phyloP scores from a whole-genome alignment of 2,113 vertebrate species.

The Ageneiosus marmoratus region DNA sequence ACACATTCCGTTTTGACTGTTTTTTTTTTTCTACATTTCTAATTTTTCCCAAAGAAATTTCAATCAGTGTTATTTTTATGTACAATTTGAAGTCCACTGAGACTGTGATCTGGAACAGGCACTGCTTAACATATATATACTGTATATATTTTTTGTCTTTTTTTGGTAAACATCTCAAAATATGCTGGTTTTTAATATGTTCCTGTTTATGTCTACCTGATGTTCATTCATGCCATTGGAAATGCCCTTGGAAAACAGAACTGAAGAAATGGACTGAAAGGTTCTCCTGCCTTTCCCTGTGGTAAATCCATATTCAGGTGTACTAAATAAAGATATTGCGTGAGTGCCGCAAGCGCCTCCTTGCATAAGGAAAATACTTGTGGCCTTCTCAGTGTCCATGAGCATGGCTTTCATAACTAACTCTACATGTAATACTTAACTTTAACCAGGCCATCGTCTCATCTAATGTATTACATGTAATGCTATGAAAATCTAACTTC shows the following conservation, averaged over 20 bases:
- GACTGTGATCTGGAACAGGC: conserved; percentile 98
- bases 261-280: conserved; percentile 71
- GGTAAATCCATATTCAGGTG: conserved; percentile 82
- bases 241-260: conserved; percentile 88
- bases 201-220: conserved; percentile 89
- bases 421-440: conserved; percentile 33
- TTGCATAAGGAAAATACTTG: conserved; percentile 65
- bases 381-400: conserved; percentile 42
- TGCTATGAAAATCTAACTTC: conserved; percentile 35
- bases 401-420: conserved; percentile 45
- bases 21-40: conserved; percentile 59
- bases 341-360: conserved; percentile 85
- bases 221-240: conserved; percentile 88
- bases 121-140: conserved; percentile 81
- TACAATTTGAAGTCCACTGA: conserved; percentile 93
- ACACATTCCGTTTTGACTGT: conserved; percentile 78
- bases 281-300: conserved; percentile 83
- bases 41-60: conserved; percentile 87
- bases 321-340: conserved; percentile 86
- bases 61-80: conserved; percentile 89
- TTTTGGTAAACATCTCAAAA: conserved; percentile 91
- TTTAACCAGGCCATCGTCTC: conserved; percentile 41
- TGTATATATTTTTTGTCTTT: conserved; percentile 59
- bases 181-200: conserved; percentile 95
- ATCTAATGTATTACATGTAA: conserved; percentile 34